Evolutionary conservation across 1,140 invertebrate genomes (phyloP), one percentile per base, ranked within the genome.

Genomic region (Batillaria attramentaria): DNA sequence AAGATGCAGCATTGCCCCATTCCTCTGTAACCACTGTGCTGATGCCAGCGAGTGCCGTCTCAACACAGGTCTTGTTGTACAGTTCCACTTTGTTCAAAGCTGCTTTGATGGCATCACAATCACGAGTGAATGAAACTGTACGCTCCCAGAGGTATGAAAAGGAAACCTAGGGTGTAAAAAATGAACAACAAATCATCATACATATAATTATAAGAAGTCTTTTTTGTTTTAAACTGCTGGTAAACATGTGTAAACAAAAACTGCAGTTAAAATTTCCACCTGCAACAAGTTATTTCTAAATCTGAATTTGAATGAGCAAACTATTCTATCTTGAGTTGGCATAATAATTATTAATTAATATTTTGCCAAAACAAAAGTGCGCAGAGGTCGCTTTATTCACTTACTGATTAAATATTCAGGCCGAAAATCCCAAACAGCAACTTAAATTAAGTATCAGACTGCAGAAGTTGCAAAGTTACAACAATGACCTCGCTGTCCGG

Each of bases 81-180:
- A 95, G 94, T 84, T 96, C 95, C 13, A 96, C 91, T 77, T 93
- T 93, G 81, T 93, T 93, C 16, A 97, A 87, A 86, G 95, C 95
- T 33, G 91, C 89, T 87, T 94, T 94, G 75, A 98, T 94, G 8
- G 89, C 90, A 77, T 95, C 95, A 91, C 95, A 96, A 86, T 98
- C 96, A 85, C 96, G 91, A 0, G 96, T 97, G 86, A 97, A 97
- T 33, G 94, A 93, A 50, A 94, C 94, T 50, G 95, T 89, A 69
- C 96, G 93, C 93, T 97, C 95, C 89, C 94, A 95, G 0, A 93
- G 86, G 18, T 95, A 95, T 4, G 96, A 96, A 89, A 95, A 98
- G 0, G 94, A 92, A 75, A 95, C 92, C 94, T 95, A 85, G 43
- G 88, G 90, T 84, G 69, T 68, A 84, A 16, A 69, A 24, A 73